These are phyloP conservation scores for Alca torda DNA, from an alignment of 2,797 vertebrate species.

Conservation along the genomic window DNA sequence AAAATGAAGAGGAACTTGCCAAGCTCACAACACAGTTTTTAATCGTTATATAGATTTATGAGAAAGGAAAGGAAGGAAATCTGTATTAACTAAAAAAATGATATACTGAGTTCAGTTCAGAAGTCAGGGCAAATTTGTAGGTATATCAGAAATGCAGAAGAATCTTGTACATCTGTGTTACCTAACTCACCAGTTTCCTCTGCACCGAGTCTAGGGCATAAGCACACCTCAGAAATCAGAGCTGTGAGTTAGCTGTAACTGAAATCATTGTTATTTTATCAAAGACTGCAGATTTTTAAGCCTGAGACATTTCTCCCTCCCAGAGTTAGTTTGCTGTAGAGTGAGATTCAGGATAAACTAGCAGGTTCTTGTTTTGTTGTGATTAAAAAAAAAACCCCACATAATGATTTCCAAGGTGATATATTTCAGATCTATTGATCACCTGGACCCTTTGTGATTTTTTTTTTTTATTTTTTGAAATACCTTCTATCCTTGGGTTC, in stretches of 20 bases:
- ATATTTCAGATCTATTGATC: not conserved
- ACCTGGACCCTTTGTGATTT: not conserved
- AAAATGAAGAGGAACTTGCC: not conserved
- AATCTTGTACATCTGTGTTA: not conserved
- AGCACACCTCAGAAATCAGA: not conserved
- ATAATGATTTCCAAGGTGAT: not conserved
- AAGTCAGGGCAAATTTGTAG: not conserved
- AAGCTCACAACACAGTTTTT: not conserved
- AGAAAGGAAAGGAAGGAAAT: not conserved
- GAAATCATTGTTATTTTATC: not conserved
- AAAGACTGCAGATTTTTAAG: not conserved
- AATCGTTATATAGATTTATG: not conserved
- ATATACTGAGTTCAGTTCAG: not conserved
- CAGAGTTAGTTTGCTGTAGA: not conserved
- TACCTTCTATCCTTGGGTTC: not conserved
- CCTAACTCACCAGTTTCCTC: not conserved
- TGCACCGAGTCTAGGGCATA: not conserved
- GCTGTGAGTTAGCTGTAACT: not conserved
- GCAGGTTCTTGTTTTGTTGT: not conserved
- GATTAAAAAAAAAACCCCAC: not conserved
- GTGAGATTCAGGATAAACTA: not conserved
- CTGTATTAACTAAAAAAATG: not conserved
- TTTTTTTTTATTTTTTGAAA: not conserved
- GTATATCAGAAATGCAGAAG: not conserved
- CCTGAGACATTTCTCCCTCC: not conserved